These are phyloP conservation scores for Coecobrya sp. DNA, from an alignment of 2,888 invertebrate genomes.

Conservation along the genomic window DNA sequence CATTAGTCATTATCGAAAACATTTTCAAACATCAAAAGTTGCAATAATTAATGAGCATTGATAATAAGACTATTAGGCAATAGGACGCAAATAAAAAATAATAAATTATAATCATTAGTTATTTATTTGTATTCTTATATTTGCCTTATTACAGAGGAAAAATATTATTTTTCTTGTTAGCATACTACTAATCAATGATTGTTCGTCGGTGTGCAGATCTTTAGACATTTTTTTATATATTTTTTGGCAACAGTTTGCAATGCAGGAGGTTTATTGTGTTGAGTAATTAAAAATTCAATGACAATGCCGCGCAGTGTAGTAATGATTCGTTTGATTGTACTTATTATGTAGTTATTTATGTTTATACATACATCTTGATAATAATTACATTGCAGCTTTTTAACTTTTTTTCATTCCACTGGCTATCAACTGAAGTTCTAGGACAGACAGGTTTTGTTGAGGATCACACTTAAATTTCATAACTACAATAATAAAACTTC, in stretches of 20 bases:
- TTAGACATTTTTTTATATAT: background rate
- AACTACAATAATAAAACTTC: background rate
- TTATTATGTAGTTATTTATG: background rate
- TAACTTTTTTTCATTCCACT: background rate
- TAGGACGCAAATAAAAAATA: too few species aligned
- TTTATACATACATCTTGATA: background rate
- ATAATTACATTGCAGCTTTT: background rate
- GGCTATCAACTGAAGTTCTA: constrained; percentile 18
- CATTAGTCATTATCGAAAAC: background rate
- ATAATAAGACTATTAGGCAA: too few species aligned
- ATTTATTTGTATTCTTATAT: too few species aligned
- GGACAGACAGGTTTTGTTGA: background rate
- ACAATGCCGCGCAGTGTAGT: background rate
- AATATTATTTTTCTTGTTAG: too few species aligned
- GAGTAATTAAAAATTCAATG: constrained; percentile 10
- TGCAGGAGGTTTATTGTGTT: background rate
- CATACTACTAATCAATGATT: too few species aligned
- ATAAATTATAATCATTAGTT: too few species aligned
- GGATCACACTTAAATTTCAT: background rate
- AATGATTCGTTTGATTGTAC: background rate
- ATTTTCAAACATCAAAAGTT: background rate
- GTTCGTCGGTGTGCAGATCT: too few species aligned
- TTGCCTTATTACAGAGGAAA: too few species aligned
- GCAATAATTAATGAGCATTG: too few species aligned
- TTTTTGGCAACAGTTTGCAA: constrained; percentile 5